Conservation (phyloP, 2,113 vertebrate species). For the Hemichromis elongatus region DNA sequence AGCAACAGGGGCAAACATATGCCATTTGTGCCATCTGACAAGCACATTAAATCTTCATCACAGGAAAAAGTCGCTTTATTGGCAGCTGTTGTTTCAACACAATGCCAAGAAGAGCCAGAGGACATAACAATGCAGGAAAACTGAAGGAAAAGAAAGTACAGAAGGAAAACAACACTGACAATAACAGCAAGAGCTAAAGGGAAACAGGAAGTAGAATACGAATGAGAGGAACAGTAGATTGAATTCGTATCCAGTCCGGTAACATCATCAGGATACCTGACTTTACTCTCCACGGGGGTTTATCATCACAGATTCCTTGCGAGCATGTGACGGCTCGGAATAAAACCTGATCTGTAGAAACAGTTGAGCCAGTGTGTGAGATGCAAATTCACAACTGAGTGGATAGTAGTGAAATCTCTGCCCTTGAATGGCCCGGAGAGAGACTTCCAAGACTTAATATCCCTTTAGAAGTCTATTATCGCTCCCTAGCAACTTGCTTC, state of each 20-base stretch:
- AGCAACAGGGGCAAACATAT: conserved; percentile 48
- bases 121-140: conserved; percentile 23
- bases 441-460: conserved; percentile 58
- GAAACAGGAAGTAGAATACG: conserved; percentile 24
- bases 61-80: conserved; percentile 50
- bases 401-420: conserved; percentile 47
- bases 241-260: conserved; percentile 29
- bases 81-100: conserved; percentile 44
- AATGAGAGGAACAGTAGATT: conserved; percentile 6
- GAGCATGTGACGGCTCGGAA: conserved; percentile 10
- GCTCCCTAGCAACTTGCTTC: conserved; percentile 53
- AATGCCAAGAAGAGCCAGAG: conserved; percentile 31
- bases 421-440: conserved; percentile 33
- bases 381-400: conserved; percentile 55
- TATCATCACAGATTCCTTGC: conserved; percentile 30
- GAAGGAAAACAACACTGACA: not conserved
- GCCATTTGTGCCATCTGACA: conserved; percentile 37
- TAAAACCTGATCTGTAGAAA: conserved; percentile 34
- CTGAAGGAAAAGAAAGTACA: not conserved
- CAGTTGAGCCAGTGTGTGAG: conserved; percentile 26
- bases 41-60: conserved; percentile 65
- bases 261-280: conserved; percentile 4
- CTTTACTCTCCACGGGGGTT: conserved; percentile 1
- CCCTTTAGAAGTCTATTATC: conserved; percentile 65
- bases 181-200: not conserved